phyloP scores from a whole-genome alignment of 2,888 invertebrate species.

The Tiphia femorata region DNA sequence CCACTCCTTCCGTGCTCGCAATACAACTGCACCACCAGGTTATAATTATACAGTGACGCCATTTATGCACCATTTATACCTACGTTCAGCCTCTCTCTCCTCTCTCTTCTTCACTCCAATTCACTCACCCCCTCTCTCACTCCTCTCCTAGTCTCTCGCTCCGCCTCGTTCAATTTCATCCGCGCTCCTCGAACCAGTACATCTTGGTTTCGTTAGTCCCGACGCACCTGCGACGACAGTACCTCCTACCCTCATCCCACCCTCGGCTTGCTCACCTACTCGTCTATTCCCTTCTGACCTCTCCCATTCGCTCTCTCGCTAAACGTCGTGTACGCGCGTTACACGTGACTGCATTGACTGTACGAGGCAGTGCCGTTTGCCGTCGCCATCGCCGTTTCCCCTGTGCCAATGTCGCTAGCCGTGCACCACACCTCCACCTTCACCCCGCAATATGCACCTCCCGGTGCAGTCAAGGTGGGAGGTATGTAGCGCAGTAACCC shows the following conservation, averaged over 20 bases:
- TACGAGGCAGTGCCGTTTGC: constrained; percentile 37
- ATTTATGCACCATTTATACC: constrained; percentile 39
- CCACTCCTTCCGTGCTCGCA: background rate
- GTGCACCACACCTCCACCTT: no score
- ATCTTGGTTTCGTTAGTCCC: no score
- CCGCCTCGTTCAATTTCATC: no score
- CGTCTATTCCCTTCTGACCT: no score
- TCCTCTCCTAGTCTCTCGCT: no score
- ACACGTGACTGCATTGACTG: constrained; percentile 25
- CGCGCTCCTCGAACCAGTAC: no score
- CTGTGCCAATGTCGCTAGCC: no score
- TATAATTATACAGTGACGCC: constrained; percentile 22
- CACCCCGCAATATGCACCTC: no score
- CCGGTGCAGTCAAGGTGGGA: background rate
- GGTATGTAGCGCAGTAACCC: background rate
- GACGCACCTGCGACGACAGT: no score
- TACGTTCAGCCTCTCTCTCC: constrained; percentile 16
- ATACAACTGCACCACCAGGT: background rate
- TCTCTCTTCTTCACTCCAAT: background rate
- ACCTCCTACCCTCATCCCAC: no score
- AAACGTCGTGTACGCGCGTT: background rate
- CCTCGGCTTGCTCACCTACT: background rate
- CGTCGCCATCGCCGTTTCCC: constrained; percentile 4
- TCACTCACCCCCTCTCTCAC: no score
- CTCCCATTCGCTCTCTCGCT: no score